phyloP scores from a whole-genome alignment of 2,113 vertebrate species.

The Pantherophis guttatus region DNA sequence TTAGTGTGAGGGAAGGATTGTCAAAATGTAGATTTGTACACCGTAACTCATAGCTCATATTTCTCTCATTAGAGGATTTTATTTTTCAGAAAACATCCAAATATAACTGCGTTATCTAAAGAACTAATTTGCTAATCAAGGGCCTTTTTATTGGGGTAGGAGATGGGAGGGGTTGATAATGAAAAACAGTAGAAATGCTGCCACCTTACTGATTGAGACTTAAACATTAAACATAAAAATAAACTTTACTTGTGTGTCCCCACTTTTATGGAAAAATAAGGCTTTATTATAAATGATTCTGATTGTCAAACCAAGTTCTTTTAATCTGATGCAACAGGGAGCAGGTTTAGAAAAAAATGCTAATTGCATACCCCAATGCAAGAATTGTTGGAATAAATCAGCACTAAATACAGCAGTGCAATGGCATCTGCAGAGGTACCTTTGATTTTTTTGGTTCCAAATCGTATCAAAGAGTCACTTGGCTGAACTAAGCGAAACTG shows the following conservation, averaged over 20 bases:
- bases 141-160: accelerated
- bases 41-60: slow-evolving; percentile 19
- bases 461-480: background rate
- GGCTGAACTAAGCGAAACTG: background rate
- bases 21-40: slow-evolving; percentile 40
- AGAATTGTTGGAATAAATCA: background rate
- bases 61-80: slow-evolving; percentile 38
- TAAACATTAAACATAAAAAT: slow-evolving; percentile 21
- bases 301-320: background rate
- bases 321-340: background rate
- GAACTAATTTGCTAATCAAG: background rate
- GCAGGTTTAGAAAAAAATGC: background rate
- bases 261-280: accelerated
- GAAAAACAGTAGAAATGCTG: accelerated
- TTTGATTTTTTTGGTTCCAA: background rate
- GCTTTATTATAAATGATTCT: background rate
- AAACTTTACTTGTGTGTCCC: background rate
- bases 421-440: background rate
- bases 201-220: background rate
- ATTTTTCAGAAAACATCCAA: slow-evolving; percentile 41
- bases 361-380: background rate
- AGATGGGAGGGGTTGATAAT: background rate
- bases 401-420: background rate
- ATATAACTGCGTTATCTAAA: slow-evolving; percentile 39
- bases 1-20: slow-evolving; percentile 50